Conservation (phyloP, 2,113 vertebrate genomes). For the Murina feae region DNA sequence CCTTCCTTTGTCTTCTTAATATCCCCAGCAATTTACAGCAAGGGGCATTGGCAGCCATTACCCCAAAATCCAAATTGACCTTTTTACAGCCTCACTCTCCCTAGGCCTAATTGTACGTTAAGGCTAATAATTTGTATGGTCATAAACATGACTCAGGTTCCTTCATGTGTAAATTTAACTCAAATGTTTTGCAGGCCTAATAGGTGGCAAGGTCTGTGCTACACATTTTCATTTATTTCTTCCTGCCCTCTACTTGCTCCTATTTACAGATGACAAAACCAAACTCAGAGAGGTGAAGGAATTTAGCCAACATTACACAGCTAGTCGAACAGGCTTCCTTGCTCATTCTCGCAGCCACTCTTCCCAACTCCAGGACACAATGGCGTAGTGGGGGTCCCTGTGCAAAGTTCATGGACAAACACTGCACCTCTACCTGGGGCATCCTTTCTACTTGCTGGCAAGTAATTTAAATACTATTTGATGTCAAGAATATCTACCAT, state of each 20-base stretch:
- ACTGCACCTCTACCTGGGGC: background rate
- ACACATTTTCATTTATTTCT: background rate
- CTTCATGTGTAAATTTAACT: background rate
- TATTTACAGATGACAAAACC: background rate
- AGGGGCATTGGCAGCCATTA: background rate
- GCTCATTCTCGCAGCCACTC: background rate
- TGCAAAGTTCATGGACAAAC: background rate
- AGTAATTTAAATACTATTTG: constrained; percentile 23
- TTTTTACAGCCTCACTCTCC: background rate
- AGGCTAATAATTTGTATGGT: background rate
- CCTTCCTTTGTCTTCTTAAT: background rate
- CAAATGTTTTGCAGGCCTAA: background rate
- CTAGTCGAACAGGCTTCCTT: background rate
- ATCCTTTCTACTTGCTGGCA: background rate
- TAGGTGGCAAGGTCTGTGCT: background rate
- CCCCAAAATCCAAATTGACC: background rate
- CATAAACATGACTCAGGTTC: background rate
- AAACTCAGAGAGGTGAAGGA: background rate
- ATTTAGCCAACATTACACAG: background rate
- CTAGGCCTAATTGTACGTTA: background rate
- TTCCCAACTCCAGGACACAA: background rate
- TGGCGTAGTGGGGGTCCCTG: no score
- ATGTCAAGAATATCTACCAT: constrained; percentile 20
- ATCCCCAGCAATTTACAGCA: background rate
- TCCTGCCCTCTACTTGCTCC: background rate